Evolutionary conservation across 2,888 invertebrate species (phyloP), one percentile per base, ranked within the genome.

Genomic region (Caenorhabditis sp.): DNA sequence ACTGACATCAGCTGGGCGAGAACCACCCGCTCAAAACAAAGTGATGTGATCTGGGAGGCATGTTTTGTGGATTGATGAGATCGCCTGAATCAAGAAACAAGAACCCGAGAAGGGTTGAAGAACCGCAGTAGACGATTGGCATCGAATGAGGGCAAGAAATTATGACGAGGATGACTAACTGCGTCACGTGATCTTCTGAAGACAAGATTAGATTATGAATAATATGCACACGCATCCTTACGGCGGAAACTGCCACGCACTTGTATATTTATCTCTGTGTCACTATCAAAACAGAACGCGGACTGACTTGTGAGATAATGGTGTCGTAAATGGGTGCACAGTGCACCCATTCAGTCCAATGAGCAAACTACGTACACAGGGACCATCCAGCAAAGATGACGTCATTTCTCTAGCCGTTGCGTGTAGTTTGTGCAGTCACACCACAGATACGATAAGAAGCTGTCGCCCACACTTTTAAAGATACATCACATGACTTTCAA

Each of bases 1-100:
- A 68, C 27, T 70, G 70, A 70, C 70, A 70, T 70, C 70, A 59
- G 59, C 56, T 70, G 59, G 59, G 52, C 70, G 53, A 53, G 59
- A 53, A 59, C 24, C 48, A 70, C 17, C 6, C 13, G 41, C 35
- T 53, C 59, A 70, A 70, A 70, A 70, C 59, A 70, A 70, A 70
- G 59, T 70, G 70, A 70, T 70, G 70, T 59, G 59, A 70, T 68
- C 48, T n/a, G 32, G 37, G 15, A 24, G 24, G 30, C 41, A 37
- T 15, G 15, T 41, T 56, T 58, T 58, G 30, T 50, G 46, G 20
- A 56, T 41, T 27, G 37, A 13, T n/a, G n/a, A n/a, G n/a, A n/a
- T n/a, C n/a, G n/a, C n/a, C n/a, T n/a, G n/a, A n/a, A n/a, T n/a
- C n/a, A n/a, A n/a, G n/a, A 13, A 37, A 7, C 15, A 27, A 50